Conservation (phyloP, 2,113 vertebrate genomes). For the Pangasianodon gigas region DNA sequence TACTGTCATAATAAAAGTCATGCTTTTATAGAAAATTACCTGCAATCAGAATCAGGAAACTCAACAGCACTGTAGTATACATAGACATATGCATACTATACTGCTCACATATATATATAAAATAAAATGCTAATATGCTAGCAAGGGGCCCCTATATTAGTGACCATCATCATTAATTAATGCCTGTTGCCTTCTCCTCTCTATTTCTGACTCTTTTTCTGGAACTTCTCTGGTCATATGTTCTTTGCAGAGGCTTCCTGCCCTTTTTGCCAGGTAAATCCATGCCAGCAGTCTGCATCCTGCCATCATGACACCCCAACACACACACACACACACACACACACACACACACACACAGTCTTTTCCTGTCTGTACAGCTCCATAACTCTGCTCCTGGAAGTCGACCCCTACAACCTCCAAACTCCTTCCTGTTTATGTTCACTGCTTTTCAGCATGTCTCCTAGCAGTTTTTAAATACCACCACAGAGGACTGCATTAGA, state of each 20-base stretch:
- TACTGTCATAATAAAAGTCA: background rate
- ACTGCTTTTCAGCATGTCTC: background rate
- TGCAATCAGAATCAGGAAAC: background rate
- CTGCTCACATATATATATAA: too few species aligned
- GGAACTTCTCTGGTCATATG: conserved; percentile 26
- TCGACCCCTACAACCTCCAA: background rate
- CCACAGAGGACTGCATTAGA: background rate
- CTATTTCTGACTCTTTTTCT: background rate
- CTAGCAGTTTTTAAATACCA: background rate
- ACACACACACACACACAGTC: background rate
- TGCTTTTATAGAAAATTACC: background rate
- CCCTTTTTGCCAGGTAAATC: conserved; percentile 16
- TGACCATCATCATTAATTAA: background rate
- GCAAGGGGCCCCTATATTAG: background rate
- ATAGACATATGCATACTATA: too few species aligned
- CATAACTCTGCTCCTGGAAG: background rate
- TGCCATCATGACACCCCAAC: conserved; percentile 17
- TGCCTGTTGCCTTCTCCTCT: background rate
- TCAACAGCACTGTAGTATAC: background rate
- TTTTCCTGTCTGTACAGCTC: background rate
- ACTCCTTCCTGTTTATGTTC: background rate
- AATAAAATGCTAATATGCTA: background rate
- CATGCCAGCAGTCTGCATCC: conserved; percentile 44
- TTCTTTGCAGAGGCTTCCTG: conserved; percentile 35
- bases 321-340: conserved; percentile 18